Conservation (phyloP, 2,888 invertebrate genomes). For the Nesidiocoris tenuis region DNA sequence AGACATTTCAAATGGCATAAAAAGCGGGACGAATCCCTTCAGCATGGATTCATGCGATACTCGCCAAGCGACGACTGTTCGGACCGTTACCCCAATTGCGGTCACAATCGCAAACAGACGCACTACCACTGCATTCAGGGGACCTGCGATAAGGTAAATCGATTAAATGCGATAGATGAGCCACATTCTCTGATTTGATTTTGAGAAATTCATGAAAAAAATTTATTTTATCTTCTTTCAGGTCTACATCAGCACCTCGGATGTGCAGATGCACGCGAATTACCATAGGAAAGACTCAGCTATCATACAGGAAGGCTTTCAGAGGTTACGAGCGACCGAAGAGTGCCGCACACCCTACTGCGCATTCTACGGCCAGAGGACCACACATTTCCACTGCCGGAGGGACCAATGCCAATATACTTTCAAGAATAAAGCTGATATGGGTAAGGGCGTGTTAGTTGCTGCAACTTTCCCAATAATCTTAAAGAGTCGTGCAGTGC, state of each 20-base stretch:
- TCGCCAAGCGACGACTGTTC: slow-evolving; percentile 94
- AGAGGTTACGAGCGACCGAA: slow-evolving; percentile 92
- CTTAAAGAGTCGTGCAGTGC: not conserved
- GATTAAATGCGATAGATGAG: no score
- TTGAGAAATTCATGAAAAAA: not conserved
- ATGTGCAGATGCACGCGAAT: slow-evolving; percentile 99
- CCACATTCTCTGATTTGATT: not conserved
- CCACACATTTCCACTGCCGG: slow-evolving; percentile 96
- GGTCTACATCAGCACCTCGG: slow-evolving; percentile 91
- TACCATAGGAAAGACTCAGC: slow-evolving; percentile 97
- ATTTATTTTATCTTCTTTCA: not conserved
- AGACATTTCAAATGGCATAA: slow-evolving; percentile 99
- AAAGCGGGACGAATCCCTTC: slow-evolving; percentile 93
- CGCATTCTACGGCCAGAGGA: slow-evolving; percentile 88
- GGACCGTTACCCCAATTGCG: slow-evolving; percentile 75
- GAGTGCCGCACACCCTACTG: slow-evolving; percentile 90
- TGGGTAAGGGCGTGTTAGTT: slow-evolving; percentile 70
- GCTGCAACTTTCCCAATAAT: not conserved
- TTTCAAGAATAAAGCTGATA: slow-evolving; percentile 98
- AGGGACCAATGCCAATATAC: slow-evolving; percentile 88
- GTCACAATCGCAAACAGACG: slow-evolving; percentile 90
- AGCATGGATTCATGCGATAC: slow-evolving; percentile 92
- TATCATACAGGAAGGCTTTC: slow-evolving; percentile 96
- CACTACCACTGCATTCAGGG: slow-evolving; percentile 95
- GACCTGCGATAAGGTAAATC: slow-evolving; percentile 54